Base-by-base conservation (phyloP, 2,797 vertebrate genomes). In the Trichosurus vulpecula region DNA sequence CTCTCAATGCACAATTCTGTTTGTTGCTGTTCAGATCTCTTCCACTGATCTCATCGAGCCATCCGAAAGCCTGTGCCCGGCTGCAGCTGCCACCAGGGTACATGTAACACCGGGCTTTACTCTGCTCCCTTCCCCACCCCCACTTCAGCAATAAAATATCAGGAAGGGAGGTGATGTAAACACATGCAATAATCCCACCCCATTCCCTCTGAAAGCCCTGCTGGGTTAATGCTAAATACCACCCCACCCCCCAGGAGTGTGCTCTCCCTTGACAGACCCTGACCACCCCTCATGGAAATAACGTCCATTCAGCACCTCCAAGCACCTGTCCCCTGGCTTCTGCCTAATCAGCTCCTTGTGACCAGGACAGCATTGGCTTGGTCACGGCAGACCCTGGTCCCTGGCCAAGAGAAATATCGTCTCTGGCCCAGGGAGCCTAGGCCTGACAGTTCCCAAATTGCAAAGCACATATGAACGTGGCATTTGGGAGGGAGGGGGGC, bases 401-500 rank as follows among this genome's bases (percentile, higher is more conserved):
- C 94, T 52, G 90, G 97, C 96, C 97, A 97, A 95, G 96, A 97
- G 93, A 93, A 98, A 97, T 95, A 95, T 96, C 98, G 98, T 93
- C 91, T 54, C 96, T 97, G 0, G 0, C 90, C 57, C n/a, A 92
- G 52, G 61, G 90, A 95, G 96, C 96, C 96, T 95, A 94, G 90
- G 54, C 54, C 96, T 51, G 96, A 92, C 0, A 0, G 91, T 89
- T 57, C 92, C 5, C 13, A 94, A 96, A 93, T 92, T 55, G 27
- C 3, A 93, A 97, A 95, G 57, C 95, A 93, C 13, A 81, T 93
- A 93, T 94, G 41, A 92, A 57, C 6, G 2, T n/a, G 47, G 87
- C 87, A 56, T 91, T 92, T 61, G 16, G 25, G 92, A 94, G 55
- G 61, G 16, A n/a, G 25, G 0, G 14, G 53, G 14, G 51, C 53